Conservation (phyloP, 2,113 vertebrate genomes). For the Capreolus pygargus region DNA sequence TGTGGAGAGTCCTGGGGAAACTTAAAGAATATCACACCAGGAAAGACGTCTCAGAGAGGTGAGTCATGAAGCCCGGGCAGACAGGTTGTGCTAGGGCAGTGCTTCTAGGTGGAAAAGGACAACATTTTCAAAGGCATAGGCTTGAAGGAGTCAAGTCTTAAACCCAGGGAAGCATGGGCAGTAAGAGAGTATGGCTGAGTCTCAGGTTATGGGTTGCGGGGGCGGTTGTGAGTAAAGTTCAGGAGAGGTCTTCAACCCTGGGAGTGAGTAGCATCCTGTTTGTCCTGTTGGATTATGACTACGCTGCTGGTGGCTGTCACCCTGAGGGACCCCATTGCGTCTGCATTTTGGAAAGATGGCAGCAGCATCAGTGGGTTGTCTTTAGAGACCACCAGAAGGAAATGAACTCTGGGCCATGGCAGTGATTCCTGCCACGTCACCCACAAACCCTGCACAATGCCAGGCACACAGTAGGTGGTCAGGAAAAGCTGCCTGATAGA, state of each 20-base stretch:
- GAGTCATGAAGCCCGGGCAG: neutral
- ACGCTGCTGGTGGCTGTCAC: accelerated
- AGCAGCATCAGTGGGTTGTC: accelerated
- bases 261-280: neutral
- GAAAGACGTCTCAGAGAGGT: neutral
- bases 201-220: neutral
- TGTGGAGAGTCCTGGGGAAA: neutral
- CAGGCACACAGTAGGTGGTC: neutral
- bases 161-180: neutral
- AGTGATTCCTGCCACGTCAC: neutral
- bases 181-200: neutral
- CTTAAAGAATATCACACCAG: neutral
- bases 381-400: neutral
- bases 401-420: neutral
- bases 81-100: too few species aligned
- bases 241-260: neutral
- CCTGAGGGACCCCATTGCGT: accelerated
- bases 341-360: neutral
- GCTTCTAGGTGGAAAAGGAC: neutral
- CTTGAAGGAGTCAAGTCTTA: neutral
- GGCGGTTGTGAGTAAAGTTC: neutral
- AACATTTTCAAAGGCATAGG: neutral
- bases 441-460: neutral
- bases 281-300: too few species aligned
- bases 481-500: neutral